These are phyloP conservation scores for Mimachlamys varia DNA, from an alignment of 2,888 invertebrate genomes.

Conservation along the genomic window DNA sequence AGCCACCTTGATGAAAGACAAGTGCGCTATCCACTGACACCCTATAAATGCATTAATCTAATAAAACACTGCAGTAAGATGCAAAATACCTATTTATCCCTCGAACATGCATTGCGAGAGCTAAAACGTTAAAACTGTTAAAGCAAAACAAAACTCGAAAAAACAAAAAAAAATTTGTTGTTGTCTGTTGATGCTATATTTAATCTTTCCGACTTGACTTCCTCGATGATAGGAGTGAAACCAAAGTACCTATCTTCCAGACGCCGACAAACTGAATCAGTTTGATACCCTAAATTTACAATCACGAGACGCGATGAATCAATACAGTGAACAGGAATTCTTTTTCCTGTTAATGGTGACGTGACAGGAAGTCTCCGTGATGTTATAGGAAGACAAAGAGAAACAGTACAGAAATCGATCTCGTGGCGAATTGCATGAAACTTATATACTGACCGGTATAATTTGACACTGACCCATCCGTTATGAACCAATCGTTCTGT, in stretches of 20 bases:
- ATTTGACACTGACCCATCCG: neutral
- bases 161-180: no score
- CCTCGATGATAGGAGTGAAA: neutral
- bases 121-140: no score
- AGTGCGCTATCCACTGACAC: no score
- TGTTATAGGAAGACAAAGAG: neutral
- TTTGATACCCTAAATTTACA: neutral
- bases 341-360: neutral
- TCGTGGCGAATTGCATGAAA: neutral
- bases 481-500: neutral
- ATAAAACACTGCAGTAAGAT: no score
- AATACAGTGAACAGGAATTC: neutral
- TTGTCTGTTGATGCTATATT: no score
- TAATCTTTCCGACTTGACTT: no score
- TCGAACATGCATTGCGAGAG: no score
- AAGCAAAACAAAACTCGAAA: no score
- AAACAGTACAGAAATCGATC: neutral
- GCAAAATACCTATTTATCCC: no score
- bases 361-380: neutral
- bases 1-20: no score
- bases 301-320: neutral
- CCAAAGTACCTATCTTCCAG: neutral
- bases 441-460: neutral
- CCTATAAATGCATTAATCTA: no score
- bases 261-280: conserved; percentile 3